Base-by-base conservation (phyloP, 2,888 invertebrate species). In the Sclerodermus sp. region DNA sequence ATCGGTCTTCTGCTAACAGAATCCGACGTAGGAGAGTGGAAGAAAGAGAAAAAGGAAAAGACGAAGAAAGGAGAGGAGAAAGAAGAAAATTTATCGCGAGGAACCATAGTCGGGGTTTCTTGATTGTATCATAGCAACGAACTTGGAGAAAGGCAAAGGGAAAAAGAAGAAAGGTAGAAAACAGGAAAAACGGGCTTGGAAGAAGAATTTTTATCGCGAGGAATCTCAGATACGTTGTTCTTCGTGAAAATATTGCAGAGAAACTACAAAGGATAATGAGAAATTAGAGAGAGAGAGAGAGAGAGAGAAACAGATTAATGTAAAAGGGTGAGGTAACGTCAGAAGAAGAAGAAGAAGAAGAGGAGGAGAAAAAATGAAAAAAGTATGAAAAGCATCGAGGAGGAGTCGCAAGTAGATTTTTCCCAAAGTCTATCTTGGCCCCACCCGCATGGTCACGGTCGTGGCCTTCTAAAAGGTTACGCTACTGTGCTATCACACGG, bases 401-500 rank as follows among this genome's bases (percentile, higher is more conserved):
- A 10, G 36, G 36, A 15, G 13, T 3, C 5, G 36, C 4, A 15
- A 14, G 36, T n/a, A 3, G 36, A 14, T 6, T n/a, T 14, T 36
- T 23, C n/a, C n/a, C n/a, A n/a, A n/a, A n/a, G n/a, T n/a, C n/a
- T n/a, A n/a, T 31, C 23, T 14, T 4, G 16, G 39, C 9, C 1
- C 32, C 40, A 50, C 44, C 18, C 42, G 40, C 36, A 42, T 16
- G 46, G 32, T 41, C 18, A 29, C 32, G 32, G 17, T 16, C 29
- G 10, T 5, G 23, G 37, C 42, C 34, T 45, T 36, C 45, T 1
- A 15, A 13, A 10, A 40, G 53, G 43, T 61, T 60, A 60, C 61
- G 61, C 61, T 58, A 60, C 42, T 61, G 61, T 41, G 12, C 13
- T 18, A 31, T 37, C 40, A 23, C 42, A 46, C 49, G 37, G 53